Evolutionary conservation across 1,140 invertebrate genomes (phyloP).

Genomic region (Hylyphantes graminicola): DNA sequence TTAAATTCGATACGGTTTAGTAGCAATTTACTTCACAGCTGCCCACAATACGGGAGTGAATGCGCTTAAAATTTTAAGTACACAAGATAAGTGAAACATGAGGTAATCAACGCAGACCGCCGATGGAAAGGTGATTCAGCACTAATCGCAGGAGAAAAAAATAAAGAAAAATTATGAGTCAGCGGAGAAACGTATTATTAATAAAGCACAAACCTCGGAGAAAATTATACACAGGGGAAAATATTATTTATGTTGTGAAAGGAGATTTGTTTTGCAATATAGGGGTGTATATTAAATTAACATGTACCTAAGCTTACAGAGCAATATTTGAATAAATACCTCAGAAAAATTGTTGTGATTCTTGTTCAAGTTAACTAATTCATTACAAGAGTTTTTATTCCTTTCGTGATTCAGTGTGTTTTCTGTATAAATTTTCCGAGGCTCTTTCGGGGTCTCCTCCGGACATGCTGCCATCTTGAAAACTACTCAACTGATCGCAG

Average conservation of each 20-base stretch:
- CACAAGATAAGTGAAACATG: not conserved
- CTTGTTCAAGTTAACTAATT: conserved; percentile 16
- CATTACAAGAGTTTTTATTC: conserved; percentile 42
- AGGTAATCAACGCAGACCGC: not conserved
- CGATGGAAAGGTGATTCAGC: conserved; percentile 25
- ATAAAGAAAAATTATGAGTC: too few relatives aligned
- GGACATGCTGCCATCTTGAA: conserved; percentile 59
- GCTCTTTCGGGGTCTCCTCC: conserved; percentile 50
- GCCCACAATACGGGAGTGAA: not conserved
- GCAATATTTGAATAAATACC: conserved; percentile 20
- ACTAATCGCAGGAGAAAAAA: not conserved
- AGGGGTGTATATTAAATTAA: conserved; percentile 35
- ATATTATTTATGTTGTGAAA: too few relatives aligned
- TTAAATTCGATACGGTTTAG: not conserved
- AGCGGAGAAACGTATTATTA: too few relatives aligned
- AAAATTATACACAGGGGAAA: too few relatives aligned
- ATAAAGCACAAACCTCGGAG: too few relatives aligned
- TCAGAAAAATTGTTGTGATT: conserved; percentile 28
- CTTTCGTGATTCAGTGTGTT: conserved; percentile 36
- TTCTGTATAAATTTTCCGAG: conserved; percentile 26
- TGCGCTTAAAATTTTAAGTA: not conserved
- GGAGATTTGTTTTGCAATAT: not conserved
- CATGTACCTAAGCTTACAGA: conserved; percentile 42
- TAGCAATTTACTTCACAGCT: not conserved
- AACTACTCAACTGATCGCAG: conserved; percentile 48